phyloP scores from a whole-genome alignment of 2,888 invertebrate genomes.

The Agrenia bidenticulata region DNA sequence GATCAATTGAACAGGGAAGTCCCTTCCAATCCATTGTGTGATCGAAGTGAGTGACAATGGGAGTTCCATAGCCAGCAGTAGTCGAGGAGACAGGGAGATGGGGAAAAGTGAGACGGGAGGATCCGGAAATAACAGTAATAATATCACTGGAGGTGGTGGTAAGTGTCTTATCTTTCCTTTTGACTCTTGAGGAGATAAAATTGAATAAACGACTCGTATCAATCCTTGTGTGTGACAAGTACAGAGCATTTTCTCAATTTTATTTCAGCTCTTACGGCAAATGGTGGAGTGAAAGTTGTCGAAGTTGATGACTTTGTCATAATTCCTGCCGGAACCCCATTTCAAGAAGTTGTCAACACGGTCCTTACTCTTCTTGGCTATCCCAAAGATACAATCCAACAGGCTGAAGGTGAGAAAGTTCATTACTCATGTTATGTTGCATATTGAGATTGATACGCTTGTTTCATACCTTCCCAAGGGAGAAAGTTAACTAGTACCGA shows the following conservation, averaged over 20 bases:
- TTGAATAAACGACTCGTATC: too few species aligned
- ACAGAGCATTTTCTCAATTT: not conserved
- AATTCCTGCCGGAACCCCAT: conserved; percentile 85
- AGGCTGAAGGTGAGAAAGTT: conserved; percentile 69
- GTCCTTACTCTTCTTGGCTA: conserved; percentile 90
- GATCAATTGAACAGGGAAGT: conserved; percentile 66
- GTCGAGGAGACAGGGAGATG: conserved; percentile 49
- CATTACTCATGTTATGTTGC: too few species aligned
- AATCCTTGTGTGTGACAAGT: not conserved
- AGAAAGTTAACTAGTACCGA: too few species aligned
- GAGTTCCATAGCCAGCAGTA: not conserved
- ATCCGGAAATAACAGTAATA: conserved; percentile 18
- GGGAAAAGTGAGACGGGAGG: conserved; percentile 54
- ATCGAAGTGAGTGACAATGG: conserved; percentile 67
- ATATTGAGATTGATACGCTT: too few species aligned
- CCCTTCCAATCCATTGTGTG: conserved; percentile 91
- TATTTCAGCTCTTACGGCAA: not conserved
- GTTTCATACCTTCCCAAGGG: too few species aligned
- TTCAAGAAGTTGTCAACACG: conserved; percentile 84
- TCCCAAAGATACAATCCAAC: conserved; percentile 77
- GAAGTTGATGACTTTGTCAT: conserved; percentile 96
- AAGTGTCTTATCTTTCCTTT: conserved; percentile 17
- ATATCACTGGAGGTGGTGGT: conserved; percentile 25
- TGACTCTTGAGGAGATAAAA: not conserved
- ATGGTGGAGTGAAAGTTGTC: conserved; percentile 57